Percentiles rank a stretch among this genome's conserved stretches.
These are phyloP conservation scores for Mystacides longicornis DNA, from an alignment of 2,888 invertebrate species.

Conservation along the genomic window DNA sequence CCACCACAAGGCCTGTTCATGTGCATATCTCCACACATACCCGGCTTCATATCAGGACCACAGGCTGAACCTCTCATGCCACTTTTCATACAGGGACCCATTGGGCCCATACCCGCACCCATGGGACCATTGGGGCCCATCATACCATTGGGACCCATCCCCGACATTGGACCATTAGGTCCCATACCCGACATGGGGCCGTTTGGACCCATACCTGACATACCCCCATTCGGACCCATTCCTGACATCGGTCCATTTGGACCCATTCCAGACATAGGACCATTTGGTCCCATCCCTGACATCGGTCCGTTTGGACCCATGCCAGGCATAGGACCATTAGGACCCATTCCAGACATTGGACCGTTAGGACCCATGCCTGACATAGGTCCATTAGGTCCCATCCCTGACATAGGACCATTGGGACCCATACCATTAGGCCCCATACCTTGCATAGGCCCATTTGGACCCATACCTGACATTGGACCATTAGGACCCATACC, in stretches of 20 bases:
- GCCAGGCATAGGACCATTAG: slow-evolving; percentile 39
- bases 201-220: slow-evolving; percentile 38
- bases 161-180: slow-evolving; percentile 26
- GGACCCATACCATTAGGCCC: slow-evolving; percentile 42
- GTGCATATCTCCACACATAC: slow-evolving; percentile 47
- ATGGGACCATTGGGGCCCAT: slow-evolving; percentile 38
- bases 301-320: slow-evolving; percentile 31
- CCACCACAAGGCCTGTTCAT: slow-evolving; percentile 48
- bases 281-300: slow-evolving; percentile 26
- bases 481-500: slow-evolving; percentile 35
- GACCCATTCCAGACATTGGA: slow-evolving; percentile 31
- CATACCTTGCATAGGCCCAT: slow-evolving; percentile 40
- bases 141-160: slow-evolving; percentile 34
- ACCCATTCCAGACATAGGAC: slow-evolving; percentile 37
- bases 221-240: slow-evolving; percentile 35
- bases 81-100: slow-evolving; percentile 46
- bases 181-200: slow-evolving; percentile 29
- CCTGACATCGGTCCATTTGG: slow-evolving; percentile 33
- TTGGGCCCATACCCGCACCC: slow-evolving; percentile 44
- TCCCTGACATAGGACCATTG: slow-evolving; percentile 40
- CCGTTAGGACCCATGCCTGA: slow-evolving; percentile 37
- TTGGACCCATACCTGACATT: slow-evolving; percentile 33
- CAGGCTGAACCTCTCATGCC: slow-evolving; percentile 45
- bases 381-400: slow-evolving; percentile 24
- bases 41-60: slow-evolving; percentile 44